Evolutionary conservation across 2,888 invertebrate species (phyloP), one percentile per base, ranked within the genome.

Genomic region (Allophyes oxyacanthae): DNA sequence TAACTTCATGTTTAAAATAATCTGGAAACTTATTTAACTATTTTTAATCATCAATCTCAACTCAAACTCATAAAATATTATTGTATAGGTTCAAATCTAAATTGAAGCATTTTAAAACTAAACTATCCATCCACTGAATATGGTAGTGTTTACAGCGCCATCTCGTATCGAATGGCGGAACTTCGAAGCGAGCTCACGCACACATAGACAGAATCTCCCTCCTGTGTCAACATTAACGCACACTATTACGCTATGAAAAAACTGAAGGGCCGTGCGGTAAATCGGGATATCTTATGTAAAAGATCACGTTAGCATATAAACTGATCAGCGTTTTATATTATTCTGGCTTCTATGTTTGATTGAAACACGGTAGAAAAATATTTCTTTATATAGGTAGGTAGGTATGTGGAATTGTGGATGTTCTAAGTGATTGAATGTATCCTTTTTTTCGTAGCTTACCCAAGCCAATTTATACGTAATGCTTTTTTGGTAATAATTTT

Each of bases 141-240:
- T 5, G 20, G 30, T 33, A 8, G 34, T 32, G 8, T 46, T 14
- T n/a, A 60, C 70, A 88, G 71, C 87, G 92, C 91, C 92, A 92
- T 89, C 92, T 91, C 61, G 79, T 83, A 81, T 79, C 81, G 90
- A 90, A 86, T 89, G 84, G 92, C 87, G 34, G 82, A 81, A 92
- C 89, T 86, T 72, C 40, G 51, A 67, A 46, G 63, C 50, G 3
- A 55, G 20, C 40, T 48, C 48, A 74, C 77, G 26, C 79, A 79
- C 70, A 63, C 64, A 49, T 8, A n/a, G 4, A 46, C 58, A 63
- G 11, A 37, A 36, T 44, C 48, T 56, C 71, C 62, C 70, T 75
- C 70, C 50, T 63, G 61, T 64, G 62, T 75, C 64, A 70, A 58
- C 53, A 76, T 76, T 73, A 58, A 76, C 77, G 46, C 84, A 80